Evolutionary conservation across 2,888 invertebrate species (phyloP), one percentile per base, ranked within the genome.

Genomic region (Melangyna quadrimaculata): DNA sequence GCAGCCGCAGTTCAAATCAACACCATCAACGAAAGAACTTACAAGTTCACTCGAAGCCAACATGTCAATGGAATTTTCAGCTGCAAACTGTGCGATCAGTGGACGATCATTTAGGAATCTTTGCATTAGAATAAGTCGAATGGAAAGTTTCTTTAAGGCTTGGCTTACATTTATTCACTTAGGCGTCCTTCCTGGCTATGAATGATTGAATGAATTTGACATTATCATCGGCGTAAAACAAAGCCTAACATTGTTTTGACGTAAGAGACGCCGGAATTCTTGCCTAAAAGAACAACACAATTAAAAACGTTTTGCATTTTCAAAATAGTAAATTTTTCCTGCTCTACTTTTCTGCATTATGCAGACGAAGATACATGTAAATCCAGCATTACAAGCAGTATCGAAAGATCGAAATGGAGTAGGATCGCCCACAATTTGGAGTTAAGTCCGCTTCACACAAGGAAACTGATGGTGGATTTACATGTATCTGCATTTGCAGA

Each of bases 201-300:
- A n/a, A 89, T 95, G 95, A 71, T 97, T 95, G 92, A 99, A 99
- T 1, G 98, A 98, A 91, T 98, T 96, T 0, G 99, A 97, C 87
- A 99, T 93, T 88, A 99, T 98, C 99, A 99, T 99, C 0, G 99
- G 99, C 0, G 98, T 97, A 90, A 97, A 99, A 88, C 97, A 96
- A 77, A 99, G 91, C 91, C 99, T 97, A 87, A 97, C 97, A 57
- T 95, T 95, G 92, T 98, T 98, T 83, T 95, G 94, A 81, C 96
- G 93, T 1, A 97, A 94, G 22, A 98, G 92, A 75, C 93, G 93
- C 48, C 98, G 93, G 90, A 97, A 98, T 78, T 96, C 95, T 63
- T 97, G 91, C 90, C 96, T 96, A 89, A 43, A 40, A 43, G 0
- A 53, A 12, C n/a, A 19, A 17, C 14, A 19, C 4, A 5, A 10